A percentile compares a stretch with the other conserved stretches of the same genome.
These are phyloP conservation scores for Euleptes europaea DNA, from an alignment of 2,113 vertebrate species.

Conservation along the genomic window DNA sequence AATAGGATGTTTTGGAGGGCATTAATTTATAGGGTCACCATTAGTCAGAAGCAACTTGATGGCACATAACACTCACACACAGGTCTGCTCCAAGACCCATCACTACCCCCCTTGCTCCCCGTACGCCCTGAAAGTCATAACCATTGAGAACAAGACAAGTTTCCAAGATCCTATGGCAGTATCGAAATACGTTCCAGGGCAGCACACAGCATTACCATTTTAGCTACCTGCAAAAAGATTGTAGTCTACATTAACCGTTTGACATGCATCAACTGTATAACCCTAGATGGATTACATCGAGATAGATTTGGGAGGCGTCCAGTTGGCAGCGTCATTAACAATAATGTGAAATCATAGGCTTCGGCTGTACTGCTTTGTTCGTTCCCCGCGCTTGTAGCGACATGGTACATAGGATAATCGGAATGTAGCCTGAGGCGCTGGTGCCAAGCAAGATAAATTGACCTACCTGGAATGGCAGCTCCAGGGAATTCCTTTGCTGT, in stretches of 20 bases:
- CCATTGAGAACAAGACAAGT: not conserved
- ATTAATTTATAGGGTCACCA: too few species aligned
- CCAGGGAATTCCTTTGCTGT: constrained; percentile 30
- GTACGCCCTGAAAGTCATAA: not conserved
- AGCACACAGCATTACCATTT: not conserved
- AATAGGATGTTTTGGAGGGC: too few species aligned
- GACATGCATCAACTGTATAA: not conserved
- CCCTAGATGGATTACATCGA: not conserved
- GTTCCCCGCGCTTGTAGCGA: not conserved
- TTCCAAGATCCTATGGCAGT: not conserved
- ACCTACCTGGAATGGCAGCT: not conserved
- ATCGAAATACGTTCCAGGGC: not conserved
- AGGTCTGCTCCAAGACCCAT: not conserved
- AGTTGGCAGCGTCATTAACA: not conserved
- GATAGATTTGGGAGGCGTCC: not conserved
- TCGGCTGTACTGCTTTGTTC: not conserved
- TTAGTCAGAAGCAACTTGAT: too few species aligned
- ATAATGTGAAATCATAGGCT: not conserved
- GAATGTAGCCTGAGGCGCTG: constrained; percentile 4
- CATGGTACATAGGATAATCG: not conserved
- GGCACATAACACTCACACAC: too few species aligned
- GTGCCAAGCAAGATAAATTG: constrained; percentile 15
- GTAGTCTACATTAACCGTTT: not conserved
- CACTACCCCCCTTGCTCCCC: too few species aligned
- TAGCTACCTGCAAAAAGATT: constrained; percentile 5